These are phyloP conservation scores for Ophonus ardosiacus DNA, from an alignment of 2,888 invertebrate species.

Conservation along the genomic window DNA sequence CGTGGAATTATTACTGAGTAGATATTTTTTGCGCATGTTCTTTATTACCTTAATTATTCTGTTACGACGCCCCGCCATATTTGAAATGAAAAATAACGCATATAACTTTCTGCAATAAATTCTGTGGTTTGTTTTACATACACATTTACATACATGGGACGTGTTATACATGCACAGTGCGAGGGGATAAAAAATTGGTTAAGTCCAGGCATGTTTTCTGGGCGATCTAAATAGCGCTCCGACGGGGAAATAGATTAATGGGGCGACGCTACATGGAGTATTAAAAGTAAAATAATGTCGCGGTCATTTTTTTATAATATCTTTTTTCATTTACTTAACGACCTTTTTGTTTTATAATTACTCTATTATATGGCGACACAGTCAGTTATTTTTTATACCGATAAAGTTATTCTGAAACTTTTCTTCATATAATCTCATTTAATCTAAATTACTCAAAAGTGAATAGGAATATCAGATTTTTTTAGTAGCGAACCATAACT, in stretches of 20 bases:
- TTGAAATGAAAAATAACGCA: slow-evolving; percentile 54
- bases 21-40: slow-evolving; percentile 43
- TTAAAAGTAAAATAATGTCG: slow-evolving; percentile 17
- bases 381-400: neutral
- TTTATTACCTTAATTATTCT: slow-evolving; percentile 56
- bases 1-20: neutral
- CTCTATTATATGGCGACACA: neutral
- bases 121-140: slow-evolving; percentile 36
- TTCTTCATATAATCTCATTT: too few relatives aligned
- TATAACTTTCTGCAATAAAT: slow-evolving; percentile 57
- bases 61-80: slow-evolving; percentile 40
- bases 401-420: too few relatives aligned
- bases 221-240: slow-evolving; percentile 42
- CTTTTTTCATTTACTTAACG: slow-evolving; percentile 11
- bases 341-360: neutral
- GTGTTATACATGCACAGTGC: slow-evolving; percentile 53
- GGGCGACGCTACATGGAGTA: neutral
- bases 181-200: slow-evolving; percentile 43
- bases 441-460: too few relatives aligned
- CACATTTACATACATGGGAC: slow-evolving; percentile 54
- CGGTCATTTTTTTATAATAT: slow-evolving; percentile 11
- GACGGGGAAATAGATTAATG: slow-evolving; percentile 36
- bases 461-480: too few relatives aligned
- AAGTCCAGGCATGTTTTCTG: slow-evolving; percentile 39
- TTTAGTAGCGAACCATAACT: too few relatives aligned